Base-by-base conservation (phyloP, 2,888 invertebrate species). In the Macrophya alboannulata region DNA sequence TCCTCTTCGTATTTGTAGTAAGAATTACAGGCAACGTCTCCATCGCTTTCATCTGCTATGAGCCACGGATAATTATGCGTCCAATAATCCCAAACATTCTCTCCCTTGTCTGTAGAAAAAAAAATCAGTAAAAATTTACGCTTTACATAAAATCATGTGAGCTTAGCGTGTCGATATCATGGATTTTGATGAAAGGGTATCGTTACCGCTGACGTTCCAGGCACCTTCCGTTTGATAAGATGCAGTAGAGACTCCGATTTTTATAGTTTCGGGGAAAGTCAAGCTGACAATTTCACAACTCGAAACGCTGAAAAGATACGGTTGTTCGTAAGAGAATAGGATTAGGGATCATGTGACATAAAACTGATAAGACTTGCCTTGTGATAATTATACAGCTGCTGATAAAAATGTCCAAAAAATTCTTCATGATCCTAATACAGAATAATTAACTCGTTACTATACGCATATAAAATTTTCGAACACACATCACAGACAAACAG, bases 11-110 rank as follows among this genome's bases (percentile, higher is more conserved):
- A 83, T 48, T 83, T 83, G 9, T 83, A 15, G 90, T 96, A 97
- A 31, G 96, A 96, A 90, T 96, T 96, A 59, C 96, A 96, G 0
- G 96, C 96, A 0, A 96, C 94, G 86, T 96, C 96, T 0, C 95
- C 96, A 83, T 95, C 96, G 6, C 95, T 94, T 3, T 94, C 93
- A 88, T 96, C 95, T 88, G 92, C 93, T 8, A 96, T 95, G 82
- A 95, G 94, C 31, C 95, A 94, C 37, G 95, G 71, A 48, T 68
- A 9, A 25, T 71, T 68, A 48, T 83, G 83, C 0, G 83, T n/a
- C 48, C 65, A 71, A 17, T 31, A n/a, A 83, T 83, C 68, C 83
- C 83, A 83, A 68, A 83, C 71, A 45, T 83, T 83, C 68, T 71
- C 83, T 25, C 51, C 68, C 15, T 71, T 83, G 37, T 48, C 83